A percentile compares a stretch with the other conserved stretches of the same genome.
Conservation (phyloP, 2,888 invertebrate genomes). For the Lasioglossum vierecki region DNA sequence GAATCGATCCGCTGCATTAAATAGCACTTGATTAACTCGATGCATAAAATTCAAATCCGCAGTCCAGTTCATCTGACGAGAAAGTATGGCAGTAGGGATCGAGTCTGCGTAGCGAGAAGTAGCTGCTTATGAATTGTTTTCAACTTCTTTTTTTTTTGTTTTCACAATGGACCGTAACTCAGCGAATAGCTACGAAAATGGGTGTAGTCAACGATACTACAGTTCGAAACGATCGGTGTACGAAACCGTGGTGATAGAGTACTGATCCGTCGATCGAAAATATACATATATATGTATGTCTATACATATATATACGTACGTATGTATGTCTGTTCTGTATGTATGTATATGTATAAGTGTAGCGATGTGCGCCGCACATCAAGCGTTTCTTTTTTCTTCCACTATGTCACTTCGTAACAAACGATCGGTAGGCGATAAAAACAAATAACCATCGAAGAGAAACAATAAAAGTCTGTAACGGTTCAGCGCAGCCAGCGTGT, state of each 20-base stretch:
- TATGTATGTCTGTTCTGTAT: neutral
- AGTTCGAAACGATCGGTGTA: conserved; percentile 17
- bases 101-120: conserved; percentile 20
- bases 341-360: neutral
- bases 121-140: conserved; percentile 1
- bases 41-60: neutral
- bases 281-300: neutral
- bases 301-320: neutral
- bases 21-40: neutral
- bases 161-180: conserved; percentile 18
- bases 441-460: conserved; percentile 19
- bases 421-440: conserved; percentile 29
- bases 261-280: conserved; percentile 3
- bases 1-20: neutral
- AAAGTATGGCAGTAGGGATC: conserved; percentile 38
- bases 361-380: conserved; percentile 36
- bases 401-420: conserved; percentile 20
- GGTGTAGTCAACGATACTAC: neutral
- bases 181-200: conserved; percentile 11
- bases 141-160: conserved; percentile 14
- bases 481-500: conserved; percentile 25
- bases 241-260: conserved; percentile 13
- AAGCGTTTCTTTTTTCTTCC: conserved; percentile 12
- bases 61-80: neutral
- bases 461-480: conserved; percentile 34